Evolutionary conservation across 2,113 vertebrate genomes (phyloP).

Genomic region (Symphodus melops): DNA sequence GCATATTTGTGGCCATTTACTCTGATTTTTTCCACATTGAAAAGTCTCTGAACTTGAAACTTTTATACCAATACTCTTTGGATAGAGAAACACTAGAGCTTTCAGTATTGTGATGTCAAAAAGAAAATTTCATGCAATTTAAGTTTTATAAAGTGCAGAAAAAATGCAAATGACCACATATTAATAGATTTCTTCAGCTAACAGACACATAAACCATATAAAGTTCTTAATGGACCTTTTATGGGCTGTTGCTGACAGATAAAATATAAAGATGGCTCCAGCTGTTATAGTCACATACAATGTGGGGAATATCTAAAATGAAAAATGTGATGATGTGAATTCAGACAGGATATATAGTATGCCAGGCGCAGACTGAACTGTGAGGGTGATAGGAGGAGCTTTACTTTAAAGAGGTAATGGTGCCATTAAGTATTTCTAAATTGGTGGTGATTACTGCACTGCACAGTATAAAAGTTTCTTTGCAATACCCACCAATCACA

Average conservation of each 20-base stretch:
- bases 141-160: constrained; percentile 31
- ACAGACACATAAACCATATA: constrained; percentile 51
- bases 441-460: constrained; percentile 38
- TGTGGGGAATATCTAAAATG: constrained; percentile 46
- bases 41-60: constrained; percentile 50
- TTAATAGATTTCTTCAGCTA: constrained; percentile 57
- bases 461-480: constrained; percentile 17
- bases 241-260: constrained; percentile 41
- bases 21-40: constrained; percentile 48
- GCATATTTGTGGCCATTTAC: constrained; percentile 74
- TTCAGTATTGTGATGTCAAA: constrained; percentile 33
- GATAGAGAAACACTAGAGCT: constrained; percentile 35
- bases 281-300: constrained; percentile 40
- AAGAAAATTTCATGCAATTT: constrained; percentile 57
- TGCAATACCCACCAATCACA: constrained; percentile 37
- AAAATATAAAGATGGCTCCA: constrained; percentile 31
- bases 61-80: constrained; percentile 39
- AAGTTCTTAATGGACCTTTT: constrained; percentile 28
- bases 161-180: constrained; percentile 48
- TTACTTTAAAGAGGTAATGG: constrained; percentile 50
- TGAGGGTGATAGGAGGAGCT: constrained; percentile 35
- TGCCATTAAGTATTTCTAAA: constrained; percentile 45
- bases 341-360: constrained; percentile 35
- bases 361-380: constrained; percentile 19
- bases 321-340: constrained; percentile 49